These are phyloP conservation scores for Syngnathus scovelli DNA, from an alignment of 2,113 vertebrate species.

Conservation along the genomic window DNA sequence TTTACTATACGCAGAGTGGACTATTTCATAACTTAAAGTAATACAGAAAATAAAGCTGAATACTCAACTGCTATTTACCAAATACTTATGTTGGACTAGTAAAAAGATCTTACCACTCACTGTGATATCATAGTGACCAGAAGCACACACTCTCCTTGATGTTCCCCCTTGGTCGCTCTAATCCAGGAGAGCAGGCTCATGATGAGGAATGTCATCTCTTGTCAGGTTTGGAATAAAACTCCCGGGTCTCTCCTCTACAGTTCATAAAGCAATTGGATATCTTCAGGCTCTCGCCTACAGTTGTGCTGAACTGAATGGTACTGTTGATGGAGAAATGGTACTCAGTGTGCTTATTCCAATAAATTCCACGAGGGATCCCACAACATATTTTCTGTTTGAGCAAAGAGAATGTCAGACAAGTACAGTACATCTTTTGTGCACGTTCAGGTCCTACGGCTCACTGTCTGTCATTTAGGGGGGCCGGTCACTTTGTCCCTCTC, in stretches of 20 bases:
- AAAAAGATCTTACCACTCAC: not conserved
- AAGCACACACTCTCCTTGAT: not conserved
- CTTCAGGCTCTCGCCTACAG: not conserved
- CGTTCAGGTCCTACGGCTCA: not conserved
- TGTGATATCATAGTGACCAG: not conserved
- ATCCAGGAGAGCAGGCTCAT: not conserved
- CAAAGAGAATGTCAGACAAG: not conserved
- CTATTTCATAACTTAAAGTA: not conserved
- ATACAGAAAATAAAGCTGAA: not conserved
- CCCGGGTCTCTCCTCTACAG: not conserved
- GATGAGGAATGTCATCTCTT: not conserved
- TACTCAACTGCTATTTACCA: not conserved
- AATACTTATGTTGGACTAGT: not conserved
- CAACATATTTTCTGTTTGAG: not conserved
- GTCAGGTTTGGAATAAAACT: not conserved
- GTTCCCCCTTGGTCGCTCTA: not conserved
- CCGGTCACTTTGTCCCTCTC: constrained; percentile 2
- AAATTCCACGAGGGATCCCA: not conserved
- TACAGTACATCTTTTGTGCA: not conserved
- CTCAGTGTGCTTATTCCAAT: not conserved
- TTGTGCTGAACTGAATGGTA: not conserved
- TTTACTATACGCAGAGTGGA: no score
- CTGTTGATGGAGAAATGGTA: not conserved
- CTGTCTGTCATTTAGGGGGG: not conserved
- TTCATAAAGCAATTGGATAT: not conserved